Evolutionary conservation across 2,113 vertebrate genomes (phyloP).

Genomic region (Centropus unirufus): DNA sequence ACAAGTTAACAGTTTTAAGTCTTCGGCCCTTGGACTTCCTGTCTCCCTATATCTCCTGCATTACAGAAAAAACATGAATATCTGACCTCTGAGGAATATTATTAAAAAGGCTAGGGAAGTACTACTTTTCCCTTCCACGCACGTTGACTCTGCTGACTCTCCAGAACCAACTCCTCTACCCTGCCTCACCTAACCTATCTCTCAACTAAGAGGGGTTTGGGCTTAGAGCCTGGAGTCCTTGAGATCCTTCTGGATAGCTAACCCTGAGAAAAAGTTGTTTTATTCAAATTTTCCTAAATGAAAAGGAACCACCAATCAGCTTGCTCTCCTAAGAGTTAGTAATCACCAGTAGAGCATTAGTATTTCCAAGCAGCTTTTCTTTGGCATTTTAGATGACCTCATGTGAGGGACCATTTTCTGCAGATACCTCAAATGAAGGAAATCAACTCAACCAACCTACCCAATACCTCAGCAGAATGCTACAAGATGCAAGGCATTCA

Average conservation of each 20-base stretch:
- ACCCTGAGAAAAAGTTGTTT: background rate
- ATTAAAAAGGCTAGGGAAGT: background rate
- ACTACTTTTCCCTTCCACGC: background rate
- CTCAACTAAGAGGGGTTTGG: background rate
- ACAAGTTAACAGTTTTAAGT: accelerated
- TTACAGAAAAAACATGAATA: background rate
- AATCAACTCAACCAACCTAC: background rate
- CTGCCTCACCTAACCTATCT: background rate
- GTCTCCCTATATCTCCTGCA: background rate
- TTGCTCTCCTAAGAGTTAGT: background rate
- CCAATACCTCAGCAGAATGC: background rate
- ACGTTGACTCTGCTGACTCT: background rate
- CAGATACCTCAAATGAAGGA: background rate
- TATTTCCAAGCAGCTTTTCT: background rate
- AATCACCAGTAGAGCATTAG: background rate
- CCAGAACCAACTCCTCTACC: background rate
- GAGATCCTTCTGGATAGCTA: background rate
- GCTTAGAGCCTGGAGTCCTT: background rate
- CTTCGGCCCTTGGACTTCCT: background rate
- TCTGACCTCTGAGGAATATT: background rate
- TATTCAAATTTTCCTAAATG: background rate
- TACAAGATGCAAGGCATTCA: background rate
- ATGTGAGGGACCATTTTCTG: background rate
- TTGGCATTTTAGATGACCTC: background rate
- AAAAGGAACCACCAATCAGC: background rate